Base-by-base conservation (phyloP, 2,888 invertebrate genomes). In the Euclidia mi region DNA sequence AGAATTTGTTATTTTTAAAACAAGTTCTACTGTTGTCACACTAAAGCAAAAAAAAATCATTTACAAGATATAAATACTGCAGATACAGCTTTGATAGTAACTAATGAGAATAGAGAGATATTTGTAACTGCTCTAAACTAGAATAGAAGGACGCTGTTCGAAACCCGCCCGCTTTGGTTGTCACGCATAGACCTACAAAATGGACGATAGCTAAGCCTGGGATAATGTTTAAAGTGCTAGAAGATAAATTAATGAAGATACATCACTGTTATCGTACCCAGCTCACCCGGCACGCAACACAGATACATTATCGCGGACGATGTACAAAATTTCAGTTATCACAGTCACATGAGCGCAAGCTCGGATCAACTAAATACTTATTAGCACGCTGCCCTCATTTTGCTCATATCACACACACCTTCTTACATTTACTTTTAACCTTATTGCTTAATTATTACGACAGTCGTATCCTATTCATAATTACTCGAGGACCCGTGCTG, bases 191-290 rank as follows among this genome's bases (percentile, higher is more conserved):
- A 37, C 17, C 29, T 47, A 61, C n/a, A 59, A 68, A 57, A 64
- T 35, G 41, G 29, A 7, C 37, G 38, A 28, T 28, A 34, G 43
- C 58, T 68, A 68, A 68, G 37, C 52, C 45, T 15, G 37, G 49
- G 47, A 64, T 68, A 58, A 64, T 15, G 29, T 45, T 40, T 18
- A 37, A 42, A 35, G 38, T 38, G 18, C 25, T 20, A 53, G 31
- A 52, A 47, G 43, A 53, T 40, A 40, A 49, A 72, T 55, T 66
- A 58, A 71, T 63, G 53, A 63, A 52, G 45, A 56, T 55, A 46
- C 40, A 67, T 67, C 56, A 49, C 35, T 35, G 44, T 48, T 50
- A 50, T 43, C 45, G 40, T 48, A 18, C 29, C 42, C 12, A 32
- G 10, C 31, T 12, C 9, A 18, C 12, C n/a, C n/a, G n/a, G n/a